A percentile compares a stretch with the other conserved stretches of the same genome.
Evolutionary conservation across 2,888 invertebrate genomes (phyloP).

Genomic region (Agrotis puta): DNA sequence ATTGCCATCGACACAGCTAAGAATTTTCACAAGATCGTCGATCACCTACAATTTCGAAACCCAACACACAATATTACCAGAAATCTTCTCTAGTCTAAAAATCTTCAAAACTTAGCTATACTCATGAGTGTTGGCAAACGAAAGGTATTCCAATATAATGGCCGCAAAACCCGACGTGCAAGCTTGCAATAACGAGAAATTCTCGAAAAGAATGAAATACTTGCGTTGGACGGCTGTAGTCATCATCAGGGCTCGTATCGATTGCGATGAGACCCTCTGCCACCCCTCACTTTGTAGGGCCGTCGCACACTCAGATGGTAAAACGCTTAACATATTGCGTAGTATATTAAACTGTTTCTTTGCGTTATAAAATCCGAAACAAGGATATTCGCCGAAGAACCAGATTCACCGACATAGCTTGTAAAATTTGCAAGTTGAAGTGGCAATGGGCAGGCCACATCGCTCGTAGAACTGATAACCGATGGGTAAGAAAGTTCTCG

Average conservation of each 20-base stretch:
- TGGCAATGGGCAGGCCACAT: too few species aligned
- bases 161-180: constrained; percentile 17
- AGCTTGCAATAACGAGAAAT: constrained; percentile 65
- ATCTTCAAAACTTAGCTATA: constrained; percentile 7
- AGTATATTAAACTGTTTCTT: neutral
- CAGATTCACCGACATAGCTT: too few species aligned
- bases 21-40: neutral
- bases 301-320: constrained; percentile 31
- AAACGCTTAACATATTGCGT: constrained; percentile 5
- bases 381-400: too few species aligned
- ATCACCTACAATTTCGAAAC: neutral
- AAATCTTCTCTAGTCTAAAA: neutral
- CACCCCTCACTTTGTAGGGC: constrained; percentile 60
- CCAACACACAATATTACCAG: neutral
- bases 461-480: too few species aligned
- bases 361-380: too few species aligned
- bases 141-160: constrained; percentile 54
- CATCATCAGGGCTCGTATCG: constrained; percentile 74
- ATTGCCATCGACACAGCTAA: neutral
- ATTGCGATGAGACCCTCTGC: constrained; percentile 76
- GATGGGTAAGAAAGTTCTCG: too few species aligned
- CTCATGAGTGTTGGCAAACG: neutral
- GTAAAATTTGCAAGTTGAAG: too few species aligned
- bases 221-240: constrained; percentile 52
- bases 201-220: constrained; percentile 66